Evolutionary conservation across 2,888 invertebrate genomes (phyloP), one percentile per base, ranked within the genome.

Genomic region (Pollenia angustigena): DNA sequence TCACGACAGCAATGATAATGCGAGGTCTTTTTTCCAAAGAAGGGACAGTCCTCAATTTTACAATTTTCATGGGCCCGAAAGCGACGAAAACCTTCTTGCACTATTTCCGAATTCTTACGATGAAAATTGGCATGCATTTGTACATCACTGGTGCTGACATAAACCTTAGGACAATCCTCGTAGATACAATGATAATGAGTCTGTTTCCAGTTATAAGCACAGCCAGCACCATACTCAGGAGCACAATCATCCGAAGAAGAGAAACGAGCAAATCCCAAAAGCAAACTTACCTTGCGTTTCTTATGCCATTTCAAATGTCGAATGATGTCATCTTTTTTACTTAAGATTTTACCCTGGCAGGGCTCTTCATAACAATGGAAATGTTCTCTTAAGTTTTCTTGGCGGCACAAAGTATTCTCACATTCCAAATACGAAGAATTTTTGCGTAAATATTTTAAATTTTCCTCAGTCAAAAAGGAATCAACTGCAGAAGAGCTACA

Each of bases 91-190:
- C 99, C 99, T 93, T 99, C 99, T 92, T 98, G 98, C 81, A 98
- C 97, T 90, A 99, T 99, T 18, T 99, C 99, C 0, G 98, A 98
- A 93, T 99, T 99, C 93, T 99, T 99, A 80, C 99, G 96, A 93
- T 99, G 99, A 93, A 99, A 99, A 94, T 99, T 99, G 4, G 99
- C 98, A 93, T 99, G 99, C 99, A 99, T 99, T 94, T 99, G 99
- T 6, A 99, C 99, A 93, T 99, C 99, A 69, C 99, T 99, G 4
- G 99, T 99, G 90, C 98, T 98, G 92, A 99, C 99, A 94, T 99
- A 99, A 0, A 98, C 98, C 94, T 98, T 99, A 94, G 97, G 97
- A 93, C 97, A 97, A 89, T 97, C 96, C 92, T 97, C 98, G 94
- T 99, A 98, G 88, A 99, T 96, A 93, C 99, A 99, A 93, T 99